Conservation (phyloP, 2,888 invertebrate genomes). For the Syrphus vitripennis region DNA sequence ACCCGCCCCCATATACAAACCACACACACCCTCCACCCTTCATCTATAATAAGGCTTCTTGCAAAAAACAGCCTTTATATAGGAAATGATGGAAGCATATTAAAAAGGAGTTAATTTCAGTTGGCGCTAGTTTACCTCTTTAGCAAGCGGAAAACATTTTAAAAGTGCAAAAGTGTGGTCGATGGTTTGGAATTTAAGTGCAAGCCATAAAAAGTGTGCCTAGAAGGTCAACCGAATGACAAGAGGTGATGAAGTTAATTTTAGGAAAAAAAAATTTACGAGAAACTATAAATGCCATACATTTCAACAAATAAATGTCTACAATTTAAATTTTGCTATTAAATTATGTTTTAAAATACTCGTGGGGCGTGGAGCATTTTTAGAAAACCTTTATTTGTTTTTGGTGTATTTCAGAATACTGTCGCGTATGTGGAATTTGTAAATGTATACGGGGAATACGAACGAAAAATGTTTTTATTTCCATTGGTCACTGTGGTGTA, state of each 20-base stretch:
- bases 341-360: neutral
- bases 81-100: conserved; percentile 51
- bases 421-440: neutral
- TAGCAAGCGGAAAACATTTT: conserved; percentile 33
- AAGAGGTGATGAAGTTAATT: neutral
- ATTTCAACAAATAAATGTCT: no score
- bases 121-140: conserved; percentile 17
- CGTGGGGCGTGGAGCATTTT: neutral
- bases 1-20: neutral
- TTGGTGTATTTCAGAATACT: neutral
- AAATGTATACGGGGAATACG: neutral
- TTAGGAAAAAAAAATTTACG: neutral
- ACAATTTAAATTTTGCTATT: no score
- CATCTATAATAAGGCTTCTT: conserved; percentile 1
- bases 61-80: neutral
- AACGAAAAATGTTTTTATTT: neutral
- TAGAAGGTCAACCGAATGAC: conserved; percentile 11
- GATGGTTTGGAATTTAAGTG: conserved; percentile 23
- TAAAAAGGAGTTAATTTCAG: conserved; percentile 62
- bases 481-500: neutral
- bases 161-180: conserved; percentile 17
- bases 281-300: neutral
- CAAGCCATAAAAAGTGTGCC: neutral
- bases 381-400: neutral
- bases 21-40: neutral